phyloP scores from a whole-genome alignment of 2,888 invertebrate genomes.

The Caenorhabditis sp. region DNA sequence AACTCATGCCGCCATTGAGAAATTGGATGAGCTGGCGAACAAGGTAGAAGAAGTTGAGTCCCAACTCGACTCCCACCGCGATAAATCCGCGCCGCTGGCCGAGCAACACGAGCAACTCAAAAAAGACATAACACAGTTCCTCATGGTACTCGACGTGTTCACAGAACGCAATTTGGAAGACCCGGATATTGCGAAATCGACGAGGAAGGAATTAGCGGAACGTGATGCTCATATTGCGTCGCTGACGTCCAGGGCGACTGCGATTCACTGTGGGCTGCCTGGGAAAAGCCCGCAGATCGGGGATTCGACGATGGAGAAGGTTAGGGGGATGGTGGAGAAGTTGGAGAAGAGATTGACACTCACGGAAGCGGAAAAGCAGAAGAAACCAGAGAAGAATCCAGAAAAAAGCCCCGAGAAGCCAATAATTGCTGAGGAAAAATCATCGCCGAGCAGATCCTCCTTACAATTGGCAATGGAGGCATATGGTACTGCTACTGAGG shows the following conservation, averaged over 20 bases:
- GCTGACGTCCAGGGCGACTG: constrained; percentile 71
- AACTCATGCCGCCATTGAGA: constrained; percentile 76
- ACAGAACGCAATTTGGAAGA: constrained; percentile 59
- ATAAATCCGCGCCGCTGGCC: constrained; percentile 50
- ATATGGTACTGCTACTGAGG: constrained; percentile 71
- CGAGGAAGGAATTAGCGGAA: constrained; percentile 74
- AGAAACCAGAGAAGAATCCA: not conserved
- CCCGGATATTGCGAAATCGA: constrained; percentile 60
- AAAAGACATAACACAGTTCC: constrained; percentile 55
- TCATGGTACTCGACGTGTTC: constrained; percentile 58
- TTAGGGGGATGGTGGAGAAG: constrained; percentile 67
- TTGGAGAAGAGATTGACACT: constrained; percentile 71
- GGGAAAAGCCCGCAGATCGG: constrained; percentile 65
- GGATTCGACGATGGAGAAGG: constrained; percentile 65
- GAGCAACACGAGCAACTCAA: constrained; percentile 58
- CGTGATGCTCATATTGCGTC: constrained; percentile 71
- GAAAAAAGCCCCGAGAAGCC: not conserved
- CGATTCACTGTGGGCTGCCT: constrained; percentile 73
- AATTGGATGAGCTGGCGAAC: constrained; percentile 75
- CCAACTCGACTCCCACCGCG: constrained; percentile 57
- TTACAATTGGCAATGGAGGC: constrained; percentile 77
- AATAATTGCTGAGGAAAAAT: constrained; percentile 12
- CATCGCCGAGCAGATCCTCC: constrained; percentile 59
- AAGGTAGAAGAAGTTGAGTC: constrained; percentile 58
- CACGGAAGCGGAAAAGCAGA: constrained; percentile 12